Base-by-base conservation (phyloP, 1,140 invertebrate species). In the Caerostris extrusa region DNA sequence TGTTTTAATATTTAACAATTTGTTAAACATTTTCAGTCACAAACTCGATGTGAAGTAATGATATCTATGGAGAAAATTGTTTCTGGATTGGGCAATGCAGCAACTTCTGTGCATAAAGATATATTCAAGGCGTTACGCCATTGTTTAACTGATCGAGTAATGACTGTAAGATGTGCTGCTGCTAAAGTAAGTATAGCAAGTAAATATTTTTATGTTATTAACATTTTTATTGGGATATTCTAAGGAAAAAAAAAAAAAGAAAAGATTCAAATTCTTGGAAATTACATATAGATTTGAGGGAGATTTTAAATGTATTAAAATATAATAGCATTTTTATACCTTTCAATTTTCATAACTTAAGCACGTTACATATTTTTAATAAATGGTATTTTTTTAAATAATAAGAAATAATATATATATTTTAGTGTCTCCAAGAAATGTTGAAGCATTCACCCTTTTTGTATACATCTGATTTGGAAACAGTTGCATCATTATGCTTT, bases 1-100 rank as follows among this genome's bases (percentile, higher is more conserved):
- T 50, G 34, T 56, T n/a, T 19, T 85, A 85, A 58, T 19, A 7
- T 8, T 85, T 14, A 67, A 67, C 64, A 67, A 67, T n/a, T 67
- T 4, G n/a, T 12, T 58, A 10, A 64, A 64, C 69, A 7, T 82
- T 95, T 96, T 93, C 94, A 97, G 96, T 99, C 99, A 0, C 98
- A 99, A 96, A 98, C 98, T 4, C 97, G 99, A 94, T 98, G 99
- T 95, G 99, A 99, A 96, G 99, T 99, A 90, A 99, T 99, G 98
- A 97, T 98, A 94, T 99, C 99, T 3, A 96, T 99, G 94, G 98
- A 99, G 96, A 99, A 99, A 97, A 98, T 98, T 53, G 98, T 97
- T 95, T 97, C 97, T 90, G 98, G 98, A 12, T 98, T 99, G 97
- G 98, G 98, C 67, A 97, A 97, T 53, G 98, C 98, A 64, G 98